These are phyloP conservation scores for Ectemnius continuus DNA, from an alignment of 2,888 invertebrate species.

Conservation along the genomic window DNA sequence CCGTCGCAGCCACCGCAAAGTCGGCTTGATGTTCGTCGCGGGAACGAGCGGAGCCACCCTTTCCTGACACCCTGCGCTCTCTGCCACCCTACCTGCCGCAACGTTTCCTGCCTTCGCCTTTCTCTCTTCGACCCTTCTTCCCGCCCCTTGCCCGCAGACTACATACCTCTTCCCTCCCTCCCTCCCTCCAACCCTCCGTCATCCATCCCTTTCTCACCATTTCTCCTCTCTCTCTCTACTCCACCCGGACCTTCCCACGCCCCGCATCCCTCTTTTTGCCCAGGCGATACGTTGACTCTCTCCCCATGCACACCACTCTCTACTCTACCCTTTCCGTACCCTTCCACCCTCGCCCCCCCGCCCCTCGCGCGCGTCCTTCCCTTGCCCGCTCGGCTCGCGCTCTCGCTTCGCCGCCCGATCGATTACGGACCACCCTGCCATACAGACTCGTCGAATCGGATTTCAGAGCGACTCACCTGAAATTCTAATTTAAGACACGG, in stretches of 20 bases:
- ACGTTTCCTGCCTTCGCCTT: constrained; percentile 4
- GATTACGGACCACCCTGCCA: constrained; percentile 46
- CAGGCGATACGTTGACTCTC: background rate
- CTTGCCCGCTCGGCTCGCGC: constrained; percentile 16
- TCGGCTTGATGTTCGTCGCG: constrained; percentile 28
- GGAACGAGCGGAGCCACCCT: constrained; percentile 18
- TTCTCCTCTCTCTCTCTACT: background rate
- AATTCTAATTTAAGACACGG: constrained; percentile 64
- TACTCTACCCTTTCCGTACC: constrained; percentile 24
- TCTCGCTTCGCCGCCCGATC: constrained; percentile 41
- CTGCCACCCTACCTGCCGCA: constrained; percentile 12
- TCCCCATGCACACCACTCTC: constrained; percentile 11
- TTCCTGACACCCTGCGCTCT: background rate
- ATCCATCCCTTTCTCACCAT: background rate
- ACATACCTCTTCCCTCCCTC: background rate
- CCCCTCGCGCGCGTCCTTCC: constrained; percentile 4
- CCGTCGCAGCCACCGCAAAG: constrained; percentile 25
- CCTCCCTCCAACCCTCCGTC: background rate
- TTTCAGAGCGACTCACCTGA: constrained; percentile 58
- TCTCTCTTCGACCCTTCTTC: background rate
- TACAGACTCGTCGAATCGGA: constrained; percentile 59
- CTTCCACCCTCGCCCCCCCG: no score
- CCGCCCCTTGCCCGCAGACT: background rate
- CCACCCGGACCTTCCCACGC: constrained; percentile 11
- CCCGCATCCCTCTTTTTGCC: background rate